Evolutionary conservation across 2,888 invertebrate genomes (phyloP), one percentile per base, ranked within the genome.

Genomic region (Leptopilina syphax): DNA sequence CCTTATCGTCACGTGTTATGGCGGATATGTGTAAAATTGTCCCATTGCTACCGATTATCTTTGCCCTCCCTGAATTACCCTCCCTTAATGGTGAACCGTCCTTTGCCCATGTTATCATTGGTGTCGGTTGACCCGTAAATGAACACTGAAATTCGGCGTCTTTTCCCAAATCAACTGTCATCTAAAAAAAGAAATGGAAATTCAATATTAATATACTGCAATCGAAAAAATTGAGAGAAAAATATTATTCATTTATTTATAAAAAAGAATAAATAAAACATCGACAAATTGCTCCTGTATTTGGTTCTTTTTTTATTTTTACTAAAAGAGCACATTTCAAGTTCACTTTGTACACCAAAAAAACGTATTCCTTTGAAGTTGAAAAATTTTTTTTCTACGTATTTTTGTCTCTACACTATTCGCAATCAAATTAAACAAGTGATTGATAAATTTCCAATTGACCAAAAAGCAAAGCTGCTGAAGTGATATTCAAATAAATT

Each of bases 81-180:
- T 92, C 92, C n/a, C 92, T 86, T 41, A 93, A 90, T 3, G 92
- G 92, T 77, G 92, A 89, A 7, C 93, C 93, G 83, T 93, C 93
- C 86, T 93, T 93, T 41, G 93, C 91, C 93, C 93, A 93, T 54
- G 91, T 90, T 84, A 92, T 90, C 54, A 91, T 84, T 54, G 89
- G 91, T 24, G 81, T 88, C n/a, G 98, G 98, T 93, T 96, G 96
- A 7, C 98, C 98, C 81, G 95, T 95, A 78, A 96, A 95, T 90
- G 96, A 96, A 92, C 98, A 98, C 91, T 97, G 96, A 91, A 98
- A 96, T 89, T 94, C 95, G 76, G 97, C 96, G 89, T 96, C 95
- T 89, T 96, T 95, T 82, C 97, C 97, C 82, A 96, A 95, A 92
- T 98, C 98, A 80, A 97, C 95, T 84, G 96, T 95, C 76, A 90